Base-by-base conservation (phyloP, 2,797 vertebrate genomes). In the Crocodylus rhombifer region DNA sequence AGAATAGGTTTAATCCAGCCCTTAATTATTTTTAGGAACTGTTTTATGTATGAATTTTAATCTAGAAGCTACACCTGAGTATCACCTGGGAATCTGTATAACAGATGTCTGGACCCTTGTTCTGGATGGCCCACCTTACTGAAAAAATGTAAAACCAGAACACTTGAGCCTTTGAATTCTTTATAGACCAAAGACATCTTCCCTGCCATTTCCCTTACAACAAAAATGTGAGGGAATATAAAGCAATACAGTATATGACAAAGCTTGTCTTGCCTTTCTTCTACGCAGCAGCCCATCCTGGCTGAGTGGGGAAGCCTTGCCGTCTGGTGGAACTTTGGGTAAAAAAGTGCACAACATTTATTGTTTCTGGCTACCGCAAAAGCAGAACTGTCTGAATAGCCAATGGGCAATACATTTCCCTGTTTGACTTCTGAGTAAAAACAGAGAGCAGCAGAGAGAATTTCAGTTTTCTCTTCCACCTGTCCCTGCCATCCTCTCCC, bases 191-290 rank as follows among this genome's bases (percentile, higher is more conserved):
- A 33, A 60, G 74, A 42, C 14, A 77, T 73, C 61, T 42, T 94
- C 14, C 17, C 18, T 80, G 2, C 79, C 80, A 42, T 57, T 61
- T 33, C 86, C 21, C 28, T 78, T 67, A 51, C 1, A 75, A 62
- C 30, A 77, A 79, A 92, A 77, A 0, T 14, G 6, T 4, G 36
- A 51, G 64, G 78, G 65, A 81, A 28, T 20, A 67, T 92, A 79
- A 87, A 93, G 36, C 20, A 77, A 14, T 71, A 15, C 80, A 67
- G 80, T 2, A 3, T 23, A 23, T 1, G 5, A 28, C 10, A 65
- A 87, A 75, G 23, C 25, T 92, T 88, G 25, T 25, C 89, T 92
- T 88, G 62, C 11, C 60, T 80, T 92, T 90, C 36, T 86, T 89
- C 13, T 5, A 84, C 4, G 28, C 42, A 51, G 10, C 42, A 51